Evolutionary conservation across 2,113 vertebrate species (phyloP).

Genomic region (Leucopsar rothschildi): DNA sequence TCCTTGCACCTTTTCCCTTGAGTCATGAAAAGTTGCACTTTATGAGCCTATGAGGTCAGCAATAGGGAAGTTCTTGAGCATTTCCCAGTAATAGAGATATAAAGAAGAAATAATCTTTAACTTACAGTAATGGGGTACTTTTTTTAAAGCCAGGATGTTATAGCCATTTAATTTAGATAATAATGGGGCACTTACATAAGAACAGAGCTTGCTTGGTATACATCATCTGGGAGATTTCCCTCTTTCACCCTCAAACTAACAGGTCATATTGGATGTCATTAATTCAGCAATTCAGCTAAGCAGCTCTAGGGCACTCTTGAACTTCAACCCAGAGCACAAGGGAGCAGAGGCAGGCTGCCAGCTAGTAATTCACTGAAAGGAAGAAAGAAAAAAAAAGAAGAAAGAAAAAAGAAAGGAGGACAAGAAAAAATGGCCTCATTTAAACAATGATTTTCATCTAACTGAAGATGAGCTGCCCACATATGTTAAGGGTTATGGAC

Average conservation of each 20-base stretch:
- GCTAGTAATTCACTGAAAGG: background rate
- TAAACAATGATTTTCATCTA: background rate
- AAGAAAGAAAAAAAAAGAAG: background rate
- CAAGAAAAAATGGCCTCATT: background rate
- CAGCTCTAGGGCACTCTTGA: constrained; percentile 17
- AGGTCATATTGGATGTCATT: background rate
- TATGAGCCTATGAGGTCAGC: background rate
- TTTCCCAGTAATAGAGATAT: constrained; percentile 2
- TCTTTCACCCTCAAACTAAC: background rate
- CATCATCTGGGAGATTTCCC: background rate
- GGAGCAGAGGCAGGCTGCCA: background rate
- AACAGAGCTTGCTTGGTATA: background rate
- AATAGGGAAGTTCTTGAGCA: background rate
- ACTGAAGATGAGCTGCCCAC: background rate
- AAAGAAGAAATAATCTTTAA: constrained; percentile 45
- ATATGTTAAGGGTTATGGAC: background rate
- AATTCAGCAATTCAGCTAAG: constrained; percentile 6
- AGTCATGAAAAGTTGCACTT: background rate
- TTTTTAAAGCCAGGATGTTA: background rate
- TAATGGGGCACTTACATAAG: background rate
- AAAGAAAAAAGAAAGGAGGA: background rate
- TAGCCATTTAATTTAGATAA: constrained; percentile 35
- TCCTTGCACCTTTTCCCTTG: background rate
- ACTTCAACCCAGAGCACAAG: constrained; percentile 24
- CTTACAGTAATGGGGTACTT: background rate